Evolutionary conservation across 2,113 vertebrate species (phyloP).

Genomic region (Callocephalon fimbriatum): DNA sequence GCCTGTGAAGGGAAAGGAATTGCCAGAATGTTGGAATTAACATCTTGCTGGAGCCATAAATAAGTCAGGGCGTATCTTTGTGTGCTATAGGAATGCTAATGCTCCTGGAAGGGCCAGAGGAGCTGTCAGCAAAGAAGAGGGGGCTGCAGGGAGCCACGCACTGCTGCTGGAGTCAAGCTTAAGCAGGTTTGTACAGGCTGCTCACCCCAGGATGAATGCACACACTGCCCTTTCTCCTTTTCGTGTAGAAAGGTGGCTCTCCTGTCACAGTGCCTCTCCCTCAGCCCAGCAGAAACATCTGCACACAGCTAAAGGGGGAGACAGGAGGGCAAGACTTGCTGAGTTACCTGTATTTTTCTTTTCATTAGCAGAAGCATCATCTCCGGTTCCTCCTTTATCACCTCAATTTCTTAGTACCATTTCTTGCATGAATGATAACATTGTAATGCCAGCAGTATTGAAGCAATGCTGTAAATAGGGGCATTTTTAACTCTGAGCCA

Average conservation of each 20-base stretch:
- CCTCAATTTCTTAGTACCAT: rapidly evolving
- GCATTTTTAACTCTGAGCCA: not conserved
- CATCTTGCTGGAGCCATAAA: not conserved
- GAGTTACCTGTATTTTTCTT: not conserved
- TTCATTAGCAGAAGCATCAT: not conserved
- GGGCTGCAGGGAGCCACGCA: not conserved
- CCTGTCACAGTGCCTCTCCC: not conserved
- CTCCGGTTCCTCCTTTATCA: not conserved
- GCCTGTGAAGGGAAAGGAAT: not conserved
- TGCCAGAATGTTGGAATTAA: not conserved
- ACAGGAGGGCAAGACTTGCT: not conserved
- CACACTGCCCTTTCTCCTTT: not conserved
- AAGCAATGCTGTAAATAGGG: not conserved
- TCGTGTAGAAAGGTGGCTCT: not conserved
- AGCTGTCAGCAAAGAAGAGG: not conserved
- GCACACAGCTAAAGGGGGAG: not conserved
- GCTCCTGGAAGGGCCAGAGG: not conserved
- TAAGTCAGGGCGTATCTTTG: not conserved
- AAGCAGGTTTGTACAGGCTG: not conserved
- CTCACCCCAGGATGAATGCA: not conserved
- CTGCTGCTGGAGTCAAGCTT: not conserved
- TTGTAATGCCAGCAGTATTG: not conserved
- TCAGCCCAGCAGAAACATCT: not conserved
- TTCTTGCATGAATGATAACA: not conserved
- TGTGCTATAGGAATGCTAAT: not conserved